Evolutionary conservation across 2,113 vertebrate genomes (phyloP).

Genomic region (Neolamprologus sp.): DNA sequence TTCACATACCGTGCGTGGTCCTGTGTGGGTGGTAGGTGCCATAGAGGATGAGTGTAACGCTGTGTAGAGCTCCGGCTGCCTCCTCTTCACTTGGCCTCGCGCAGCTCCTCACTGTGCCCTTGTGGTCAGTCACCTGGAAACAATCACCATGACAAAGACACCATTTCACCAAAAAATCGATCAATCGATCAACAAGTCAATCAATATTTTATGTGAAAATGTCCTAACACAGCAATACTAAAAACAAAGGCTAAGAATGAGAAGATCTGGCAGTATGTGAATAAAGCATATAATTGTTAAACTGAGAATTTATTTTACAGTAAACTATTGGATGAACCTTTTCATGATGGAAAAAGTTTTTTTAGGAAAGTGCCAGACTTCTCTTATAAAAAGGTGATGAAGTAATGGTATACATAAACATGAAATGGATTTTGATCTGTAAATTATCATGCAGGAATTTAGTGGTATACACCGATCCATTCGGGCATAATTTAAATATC

Average conservation of each 20-base stretch:
- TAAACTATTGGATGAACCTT: neutral
- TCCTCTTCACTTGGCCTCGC: slow-evolving; percentile 19
- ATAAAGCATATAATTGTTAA: neutral
- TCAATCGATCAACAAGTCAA: neutral
- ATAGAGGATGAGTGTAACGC: slow-evolving; percentile 53
- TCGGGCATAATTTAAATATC: neutral
- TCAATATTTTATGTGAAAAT: neutral
- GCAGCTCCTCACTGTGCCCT: slow-evolving; percentile 34
- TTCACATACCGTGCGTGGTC: slow-evolving; percentile 24
- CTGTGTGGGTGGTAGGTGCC: slow-evolving; percentile 45
- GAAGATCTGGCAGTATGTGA: neutral
- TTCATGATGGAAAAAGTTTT: neutral
- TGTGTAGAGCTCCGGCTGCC: slow-evolving; percentile 22
- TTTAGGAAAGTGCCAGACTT: neutral
- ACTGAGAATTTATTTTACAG: neutral
- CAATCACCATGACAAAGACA: neutral
- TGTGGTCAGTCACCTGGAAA: slow-evolving; percentile 65
- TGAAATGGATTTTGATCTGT: neutral
- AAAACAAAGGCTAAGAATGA: neutral
- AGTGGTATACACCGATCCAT: neutral
- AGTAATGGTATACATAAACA: neutral
- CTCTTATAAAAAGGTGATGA: neutral
- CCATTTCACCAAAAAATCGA: neutral
- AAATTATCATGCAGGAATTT: neutral
- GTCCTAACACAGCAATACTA: neutral